Conservation (phyloP, 2,888 invertebrate genomes). For the Hydriomena furcata region DNA sequence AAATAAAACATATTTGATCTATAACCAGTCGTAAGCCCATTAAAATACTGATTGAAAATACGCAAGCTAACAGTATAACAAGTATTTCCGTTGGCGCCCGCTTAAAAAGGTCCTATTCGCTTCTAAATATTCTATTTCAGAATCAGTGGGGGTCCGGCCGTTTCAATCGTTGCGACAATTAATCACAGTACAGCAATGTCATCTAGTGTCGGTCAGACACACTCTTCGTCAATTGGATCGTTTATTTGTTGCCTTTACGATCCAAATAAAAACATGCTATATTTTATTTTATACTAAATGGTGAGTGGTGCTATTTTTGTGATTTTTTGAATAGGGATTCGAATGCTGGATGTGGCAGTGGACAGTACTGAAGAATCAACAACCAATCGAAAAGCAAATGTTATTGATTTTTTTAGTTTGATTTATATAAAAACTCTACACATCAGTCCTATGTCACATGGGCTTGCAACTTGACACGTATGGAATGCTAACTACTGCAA, state of each 20-base stretch:
- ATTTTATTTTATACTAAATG: neutral
- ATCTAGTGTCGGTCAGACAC: conserved; percentile 65
- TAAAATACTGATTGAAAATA: conserved; percentile 26
- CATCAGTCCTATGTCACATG: no score
- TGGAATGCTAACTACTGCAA: no score
- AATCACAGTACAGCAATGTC: conserved; percentile 82
- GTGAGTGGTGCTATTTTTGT: conserved; percentile 9
- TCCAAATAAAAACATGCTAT: neutral
- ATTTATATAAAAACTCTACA: no score
- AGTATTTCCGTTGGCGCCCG: conserved; percentile 59
- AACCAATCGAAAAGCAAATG: no score
- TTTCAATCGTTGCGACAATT: conserved; percentile 80
- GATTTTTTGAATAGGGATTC: neutral
- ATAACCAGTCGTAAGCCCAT: conserved; percentile 16
- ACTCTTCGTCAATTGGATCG: conserved; percentile 16
- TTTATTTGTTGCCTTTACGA: conserved; percentile 10
- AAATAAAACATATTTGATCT: conserved; percentile 15
- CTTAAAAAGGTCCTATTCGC: conserved; percentile 68
- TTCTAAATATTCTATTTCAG: conserved; percentile 78
- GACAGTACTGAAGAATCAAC: no score
- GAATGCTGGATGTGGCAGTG: no score
- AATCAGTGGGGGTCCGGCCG: conserved; percentile 78
- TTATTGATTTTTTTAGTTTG: no score
- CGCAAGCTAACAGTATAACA: conserved; percentile 26
- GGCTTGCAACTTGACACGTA: no score